Conservation (phyloP, 2,797 vertebrate species). For the Eleutherodactylus coqui region DNA sequence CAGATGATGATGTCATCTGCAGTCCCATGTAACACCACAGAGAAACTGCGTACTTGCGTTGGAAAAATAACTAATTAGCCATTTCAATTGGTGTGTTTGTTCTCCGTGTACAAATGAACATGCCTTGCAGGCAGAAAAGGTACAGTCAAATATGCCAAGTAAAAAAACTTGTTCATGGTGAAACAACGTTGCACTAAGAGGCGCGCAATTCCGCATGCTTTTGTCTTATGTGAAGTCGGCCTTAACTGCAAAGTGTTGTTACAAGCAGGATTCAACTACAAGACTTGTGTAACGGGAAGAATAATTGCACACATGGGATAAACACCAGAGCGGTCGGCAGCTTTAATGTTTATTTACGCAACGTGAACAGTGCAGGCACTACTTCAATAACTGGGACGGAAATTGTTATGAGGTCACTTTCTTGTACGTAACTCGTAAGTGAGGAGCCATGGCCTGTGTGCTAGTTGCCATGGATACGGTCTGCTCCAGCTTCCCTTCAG, state of each 20-base stretch:
- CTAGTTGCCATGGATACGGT: constrained; percentile 93
- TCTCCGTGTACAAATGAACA: too few species aligned
- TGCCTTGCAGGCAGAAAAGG: too few species aligned
- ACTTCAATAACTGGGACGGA: neutral
- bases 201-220: too few species aligned
- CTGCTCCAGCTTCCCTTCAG: constrained; percentile 93
- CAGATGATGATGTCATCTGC: too few species aligned
- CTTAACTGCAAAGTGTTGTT: neutral
- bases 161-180: too few species aligned
- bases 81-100: too few species aligned
- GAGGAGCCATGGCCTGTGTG: constrained; percentile 87
- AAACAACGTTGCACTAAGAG: too few species aligned
- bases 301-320: constrained; percentile 45
- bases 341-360: neutral
- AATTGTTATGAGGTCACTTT: constrained; percentile 75
- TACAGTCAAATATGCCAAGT: too few species aligned
- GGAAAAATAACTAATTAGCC: too few species aligned
- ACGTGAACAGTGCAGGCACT: constrained; percentile 38
- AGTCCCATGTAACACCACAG: too few species aligned
- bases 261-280: neutral
- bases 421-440: constrained; percentile 89
- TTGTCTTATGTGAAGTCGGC: too few species aligned
- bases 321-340: constrained; percentile 10
- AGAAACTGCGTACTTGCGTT: too few species aligned
- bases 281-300: neutral